Base-by-base conservation (phyloP, 2,888 invertebrate genomes). In the Alloscopus bannaensis region DNA sequence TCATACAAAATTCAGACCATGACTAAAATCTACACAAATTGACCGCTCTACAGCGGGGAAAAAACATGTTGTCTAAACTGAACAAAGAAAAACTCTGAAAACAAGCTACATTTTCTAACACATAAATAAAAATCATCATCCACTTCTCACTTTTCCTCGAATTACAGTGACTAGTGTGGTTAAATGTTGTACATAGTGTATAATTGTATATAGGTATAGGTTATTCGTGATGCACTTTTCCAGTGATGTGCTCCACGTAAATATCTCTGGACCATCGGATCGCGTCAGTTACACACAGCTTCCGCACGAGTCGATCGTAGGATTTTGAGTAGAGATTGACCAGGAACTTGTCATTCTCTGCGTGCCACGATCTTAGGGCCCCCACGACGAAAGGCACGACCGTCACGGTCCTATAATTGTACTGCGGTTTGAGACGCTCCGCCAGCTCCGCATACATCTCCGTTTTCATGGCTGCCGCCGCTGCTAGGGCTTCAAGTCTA, bases 241-340 rank as follows among this genome's bases (percentile, higher is more conserved):
- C 87, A 0, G 87, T 85, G 4, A 87, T 78, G 66, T 87, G 87
- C 29, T 87, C 86, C 2, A 87, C 83, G 78, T 87, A 88, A 0
- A 88, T 86, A 82, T 88, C 87, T 2, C 87, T 69, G 6, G 86
- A 85, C 87, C 87, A 87, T 0, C 84, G 70, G 22, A 87, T 86
- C 13, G 79, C 66, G 24, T 87, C 87, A 0, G 84, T 84, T 0
- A 87, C 84, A 81, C 87, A 86, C 20, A 87, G 81, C 1, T 85
- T 75, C 18, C 84, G 28, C 87, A 87, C 86, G 29, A 86, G 31
- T 0, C 36, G 42, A 0, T 86, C 84, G 55, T 87, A 87, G 0
- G 66, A 29, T 0, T 64, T 28, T 0, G 72, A 36, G 4, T 83
- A 75, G 6, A 86, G 64, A 16, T 16, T 6, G 16, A 71, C 47